phyloP scores from a whole-genome alignment of 1,140 invertebrate genomes.

The Drosophila trapezifrons region DNA sequence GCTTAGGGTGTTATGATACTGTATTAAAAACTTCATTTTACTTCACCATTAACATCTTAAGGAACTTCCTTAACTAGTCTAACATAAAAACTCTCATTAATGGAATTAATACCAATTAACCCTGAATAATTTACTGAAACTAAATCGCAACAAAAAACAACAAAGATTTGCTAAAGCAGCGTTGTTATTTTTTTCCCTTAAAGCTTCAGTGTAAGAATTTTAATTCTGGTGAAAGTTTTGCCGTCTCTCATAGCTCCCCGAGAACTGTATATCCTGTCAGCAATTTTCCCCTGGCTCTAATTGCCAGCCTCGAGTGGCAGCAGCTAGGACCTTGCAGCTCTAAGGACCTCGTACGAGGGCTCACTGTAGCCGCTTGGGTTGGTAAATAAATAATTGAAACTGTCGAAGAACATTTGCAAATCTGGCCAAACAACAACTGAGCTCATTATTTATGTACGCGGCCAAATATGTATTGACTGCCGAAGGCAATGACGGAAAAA shows the following conservation, averaged over 20 bases:
- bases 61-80: background rate
- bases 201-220: background rate
- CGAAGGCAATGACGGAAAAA: conserved; percentile 48
- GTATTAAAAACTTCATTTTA: too few relatives aligned
- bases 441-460: conserved; percentile 73
- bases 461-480: conserved; percentile 44
- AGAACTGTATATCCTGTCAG: conserved; percentile 14
- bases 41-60: too few relatives aligned
- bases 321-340: background rate
- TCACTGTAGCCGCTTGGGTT: conserved; percentile 37
- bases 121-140: background rate
- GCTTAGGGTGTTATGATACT: too few relatives aligned
- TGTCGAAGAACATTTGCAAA: conserved; percentile 48
- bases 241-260: background rate
- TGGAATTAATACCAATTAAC: background rate
- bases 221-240: conserved; percentile 3
- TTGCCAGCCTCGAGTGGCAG: conserved; percentile 33
- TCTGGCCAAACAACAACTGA: conserved; percentile 42
- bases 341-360: background rate
- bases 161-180: background rate
- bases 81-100: background rate
- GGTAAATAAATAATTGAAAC: conserved; percentile 51
- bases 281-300: conserved; percentile 30
- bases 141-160: conserved; percentile 1
- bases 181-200: background rate